phyloP scores from a whole-genome alignment of 2,888 invertebrate genomes.

The Pachycephus smyrnensis region DNA sequence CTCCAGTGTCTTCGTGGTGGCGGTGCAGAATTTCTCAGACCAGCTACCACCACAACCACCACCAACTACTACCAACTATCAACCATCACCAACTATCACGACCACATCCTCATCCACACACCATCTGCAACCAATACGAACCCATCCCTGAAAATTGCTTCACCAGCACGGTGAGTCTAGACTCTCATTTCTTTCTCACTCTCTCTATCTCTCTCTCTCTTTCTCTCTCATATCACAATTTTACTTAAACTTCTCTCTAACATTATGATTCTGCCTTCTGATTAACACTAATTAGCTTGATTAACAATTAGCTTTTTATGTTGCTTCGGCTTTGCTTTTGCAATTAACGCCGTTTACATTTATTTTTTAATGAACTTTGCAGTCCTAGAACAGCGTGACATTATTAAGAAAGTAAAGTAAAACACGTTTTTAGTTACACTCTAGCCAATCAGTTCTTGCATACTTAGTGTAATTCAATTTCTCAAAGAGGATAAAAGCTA shows the following conservation, averaged over 20 bases:
- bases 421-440: too few relatives aligned
- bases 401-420: too few relatives aligned
- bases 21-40: constrained; percentile 54
- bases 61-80: constrained; percentile 35
- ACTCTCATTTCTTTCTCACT: constrained; percentile 33
- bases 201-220: constrained; percentile 5
- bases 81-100: constrained; percentile 18
- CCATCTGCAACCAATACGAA: constrained; percentile 48
- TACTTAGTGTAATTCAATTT: too few relatives aligned
- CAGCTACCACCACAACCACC: constrained; percentile 35
- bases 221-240: background rate
- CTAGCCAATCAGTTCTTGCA: too few relatives aligned
- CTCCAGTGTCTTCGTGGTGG: constrained; percentile 46
- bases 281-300: constrained; percentile 22
- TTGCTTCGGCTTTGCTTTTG: background rate
- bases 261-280: constrained; percentile 18
- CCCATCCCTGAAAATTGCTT: constrained; percentile 55
- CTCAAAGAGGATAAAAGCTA: too few relatives aligned
- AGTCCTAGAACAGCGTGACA: too few relatives aligned
- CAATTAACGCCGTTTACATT: too few relatives aligned
- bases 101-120: constrained; percentile 49
- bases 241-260: background rate
- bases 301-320: constrained; percentile 6
- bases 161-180: constrained; percentile 64
- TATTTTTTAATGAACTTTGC: too few relatives aligned